Evolutionary conservation across 2,888 invertebrate species (phyloP).

Genomic region (Drosophila birchii): DNA sequence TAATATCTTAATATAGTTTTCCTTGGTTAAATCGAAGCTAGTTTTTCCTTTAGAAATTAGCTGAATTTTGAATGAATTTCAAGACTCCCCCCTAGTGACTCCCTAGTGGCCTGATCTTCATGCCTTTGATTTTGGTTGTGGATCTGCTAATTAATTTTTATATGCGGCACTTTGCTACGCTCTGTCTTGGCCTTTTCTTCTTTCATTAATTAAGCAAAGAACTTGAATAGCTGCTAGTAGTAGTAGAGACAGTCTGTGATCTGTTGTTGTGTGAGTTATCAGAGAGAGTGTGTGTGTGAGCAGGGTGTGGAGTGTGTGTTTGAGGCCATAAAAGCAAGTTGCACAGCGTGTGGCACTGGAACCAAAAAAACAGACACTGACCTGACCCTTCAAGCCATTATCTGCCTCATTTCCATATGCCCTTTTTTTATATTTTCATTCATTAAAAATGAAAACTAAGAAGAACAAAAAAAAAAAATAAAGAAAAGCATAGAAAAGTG

Average conservation of each 20-base stretch:
- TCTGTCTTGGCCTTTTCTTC: slow-evolving; percentile 55
- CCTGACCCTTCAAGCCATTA: slow-evolving; percentile 26
- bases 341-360: slow-evolving; percentile 35
- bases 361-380: slow-evolving; percentile 53
- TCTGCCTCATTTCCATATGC: slow-evolving; percentile 42
- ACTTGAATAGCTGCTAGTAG: slow-evolving; percentile 59
- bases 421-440: slow-evolving; percentile 56
- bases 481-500: slow-evolving; percentile 25
- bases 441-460: slow-evolving; percentile 61
- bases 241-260: slow-evolving; percentile 5
- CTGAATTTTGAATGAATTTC: background rate
- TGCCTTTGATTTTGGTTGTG: slow-evolving; percentile 37
- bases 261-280: background rate
- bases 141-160: slow-evolving; percentile 72
- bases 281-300: background rate
- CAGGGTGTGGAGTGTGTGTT: background rate
- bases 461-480: background rate
- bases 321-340: slow-evolving; percentile 25
- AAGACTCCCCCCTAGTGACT: background rate
- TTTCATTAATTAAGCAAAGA: slow-evolving; percentile 75
- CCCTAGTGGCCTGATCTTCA: background rate
- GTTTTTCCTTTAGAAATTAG: background rate
- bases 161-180: slow-evolving; percentile 73
- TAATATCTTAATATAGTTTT: rapidly evolving
- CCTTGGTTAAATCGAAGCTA: background rate